A percentile compares a stretch with the other conserved stretches of the same genome.
phyloP scores from a whole-genome alignment of 1,140 invertebrate species.

The Zaprionus africanus region DNA sequence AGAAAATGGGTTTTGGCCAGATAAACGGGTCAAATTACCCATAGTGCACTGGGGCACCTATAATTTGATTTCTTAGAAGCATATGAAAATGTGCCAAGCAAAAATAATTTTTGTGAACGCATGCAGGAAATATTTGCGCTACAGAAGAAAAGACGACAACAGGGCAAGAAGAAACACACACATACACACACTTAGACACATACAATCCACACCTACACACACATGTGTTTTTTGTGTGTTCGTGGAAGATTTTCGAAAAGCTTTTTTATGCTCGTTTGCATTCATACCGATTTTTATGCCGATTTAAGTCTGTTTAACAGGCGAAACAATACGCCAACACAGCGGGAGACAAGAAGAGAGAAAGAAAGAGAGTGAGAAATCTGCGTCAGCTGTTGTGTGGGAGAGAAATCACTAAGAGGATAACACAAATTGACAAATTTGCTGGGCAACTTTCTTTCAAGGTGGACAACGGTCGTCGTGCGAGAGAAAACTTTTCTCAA shows the following conservation, averaged over 20 bases:
- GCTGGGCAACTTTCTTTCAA: conserved; percentile 39
- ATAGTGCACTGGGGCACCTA: conserved; percentile 65
- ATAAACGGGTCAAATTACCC: no score
- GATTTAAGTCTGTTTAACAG: conserved; percentile 77
- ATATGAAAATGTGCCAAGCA: conserved; percentile 60
- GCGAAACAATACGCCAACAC: conserved; percentile 42
- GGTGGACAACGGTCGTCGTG: conserved; percentile 22
- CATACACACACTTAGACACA: conserved; percentile 14
- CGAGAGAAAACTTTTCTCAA: conserved; percentile 44
- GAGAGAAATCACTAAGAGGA: conserved; percentile 47
- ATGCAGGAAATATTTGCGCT: conserved; percentile 49
- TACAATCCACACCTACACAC: conserved; percentile 9
- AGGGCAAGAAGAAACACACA: not conserved
- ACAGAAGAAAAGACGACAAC: not conserved
- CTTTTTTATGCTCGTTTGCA: conserved; percentile 79
- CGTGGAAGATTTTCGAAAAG: conserved; percentile 61
- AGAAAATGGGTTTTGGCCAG: no score
- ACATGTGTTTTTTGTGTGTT: conserved; percentile 23
- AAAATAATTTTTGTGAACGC: conserved; percentile 63
- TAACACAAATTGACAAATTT: conserved; percentile 70
- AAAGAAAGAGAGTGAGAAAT: conserved; percentile 1
- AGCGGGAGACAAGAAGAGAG: conserved; percentile 3
- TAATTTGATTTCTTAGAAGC: conserved; percentile 77
- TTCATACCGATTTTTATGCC: conserved; percentile 62
- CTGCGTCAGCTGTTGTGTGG: not conserved